Evolutionary conservation across 2,888 invertebrate genomes (phyloP), one percentile per base, ranked within the genome.

Genomic region (Pachycephus smyrnensis): DNA sequence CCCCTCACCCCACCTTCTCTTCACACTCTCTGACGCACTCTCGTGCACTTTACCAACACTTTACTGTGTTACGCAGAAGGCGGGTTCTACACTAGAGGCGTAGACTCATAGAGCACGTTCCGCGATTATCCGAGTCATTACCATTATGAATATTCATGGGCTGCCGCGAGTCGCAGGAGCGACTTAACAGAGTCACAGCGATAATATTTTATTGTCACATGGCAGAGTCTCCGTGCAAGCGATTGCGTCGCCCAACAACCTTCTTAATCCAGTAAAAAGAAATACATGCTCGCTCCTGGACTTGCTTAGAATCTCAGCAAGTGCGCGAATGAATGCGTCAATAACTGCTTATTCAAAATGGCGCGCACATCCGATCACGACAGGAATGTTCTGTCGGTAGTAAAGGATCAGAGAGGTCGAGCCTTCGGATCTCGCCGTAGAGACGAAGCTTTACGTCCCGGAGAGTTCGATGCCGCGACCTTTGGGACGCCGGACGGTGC

Each of bases 51-150:
- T 1, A 12, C 15, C 15, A 15, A 40, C 40, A 40, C 40, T 85
- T 83, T 84, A 86, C 86, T 82, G 86, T 79, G 85, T 85, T 86
- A 86, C 86, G 86, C 84, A 83, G 73, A 76, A 79, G 73, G 73
- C 80, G 82, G 80, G 79, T 73, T 11, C 15, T 32, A 15, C 35
- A 2, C 33, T 15, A 12, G 40, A 23, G 73, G 77, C 79, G 77
- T 80, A 83, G 83, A 78, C 82, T 80, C 79, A 79, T 78, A 77
- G 80, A 81, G 81, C 82, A 80, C 81, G 82, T 82, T 81, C 78
- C 82, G 84, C 86, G 85, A 88, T 88, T 89, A 89, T 88, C 81
- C 86, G 84, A 86, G 81, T 86, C 85, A 86, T 86, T 87, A 86
- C 84, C 82, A 81, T 80, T 84, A 86, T 89, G 87, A 89, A 89